Conservation (phyloP, 30 jellyfish, hydroid and myxozoan species). For the Aurelia aurita complex sp. Pacific region DNA sequence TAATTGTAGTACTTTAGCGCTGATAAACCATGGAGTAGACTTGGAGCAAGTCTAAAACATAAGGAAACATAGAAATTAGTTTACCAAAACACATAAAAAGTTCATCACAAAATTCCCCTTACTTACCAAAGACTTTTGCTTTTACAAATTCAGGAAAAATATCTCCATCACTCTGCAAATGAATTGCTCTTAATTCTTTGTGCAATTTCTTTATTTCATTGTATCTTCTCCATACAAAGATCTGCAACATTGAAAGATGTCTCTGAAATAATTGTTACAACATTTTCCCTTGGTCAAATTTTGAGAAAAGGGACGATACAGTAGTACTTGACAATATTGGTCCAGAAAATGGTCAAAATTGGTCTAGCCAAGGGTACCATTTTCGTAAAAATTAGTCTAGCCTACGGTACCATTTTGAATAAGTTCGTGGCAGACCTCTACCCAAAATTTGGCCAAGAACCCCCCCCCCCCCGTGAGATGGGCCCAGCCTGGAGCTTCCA, state of each 20-base stretch:
- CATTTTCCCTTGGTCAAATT: background rate
- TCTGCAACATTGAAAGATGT: conserved; percentile 14
- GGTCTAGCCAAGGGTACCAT: too few relatives aligned
- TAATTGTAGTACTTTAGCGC: too few relatives aligned
- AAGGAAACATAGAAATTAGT: background rate
- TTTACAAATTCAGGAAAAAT: conserved; percentile 76
- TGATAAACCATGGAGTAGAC: too few relatives aligned
- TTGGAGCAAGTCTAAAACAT: too few relatives aligned
- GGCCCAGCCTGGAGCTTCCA: too few relatives aligned
- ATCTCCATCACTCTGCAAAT: conserved; percentile 10
- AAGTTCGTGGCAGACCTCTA: too few relatives aligned
- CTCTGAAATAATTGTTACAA: background rate
- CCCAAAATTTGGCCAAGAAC: too few relatives aligned
- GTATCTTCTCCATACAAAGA: conserved; percentile 92
- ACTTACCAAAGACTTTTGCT: conserved; percentile 82
- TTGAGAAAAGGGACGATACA: background rate
- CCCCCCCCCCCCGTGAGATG: too few relatives aligned
- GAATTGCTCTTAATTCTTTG: conserved; percentile 54
- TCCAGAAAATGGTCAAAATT: too few relatives aligned
- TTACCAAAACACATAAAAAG: background rate
- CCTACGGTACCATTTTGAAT: too few relatives aligned
- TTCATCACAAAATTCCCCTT: background rate
- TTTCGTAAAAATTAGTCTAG: too few relatives aligned
- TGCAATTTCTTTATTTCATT: conserved; percentile 76
- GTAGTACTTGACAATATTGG: too few relatives aligned